Base-by-base conservation (phyloP, 2,797 vertebrate genomes). In the Hoplostethus mediterraneus region DNA sequence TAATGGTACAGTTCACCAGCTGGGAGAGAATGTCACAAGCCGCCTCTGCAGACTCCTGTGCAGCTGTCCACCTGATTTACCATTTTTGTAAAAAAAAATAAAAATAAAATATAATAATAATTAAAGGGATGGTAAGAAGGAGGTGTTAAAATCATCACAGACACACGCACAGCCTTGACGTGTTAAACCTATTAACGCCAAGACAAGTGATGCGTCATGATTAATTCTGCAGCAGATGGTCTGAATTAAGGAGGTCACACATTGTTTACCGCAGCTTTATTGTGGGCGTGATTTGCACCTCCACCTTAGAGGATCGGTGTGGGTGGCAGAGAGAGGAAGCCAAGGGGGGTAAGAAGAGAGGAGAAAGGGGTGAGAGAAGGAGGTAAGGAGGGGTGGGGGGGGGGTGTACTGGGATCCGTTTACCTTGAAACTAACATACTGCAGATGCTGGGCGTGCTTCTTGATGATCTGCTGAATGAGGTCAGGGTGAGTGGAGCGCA, bases 401-500 rank as follows among this genome's bases (percentile, higher is more conserved):
- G 63, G 55, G 13, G 44, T 2, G 56, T 2, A 60, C 62, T 52
- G 72, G 71, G 5, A n/a, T n/a, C 28, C 6, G 7, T 54, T 82
- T 91, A 97, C 96, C 94, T 97, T 97, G 91, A 98, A 97, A 87
- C 96, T 98, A 80, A 98, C 94, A 5, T 96, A 96, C 72, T 97
- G 96, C 80, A 98, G 95, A 85, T 97, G 96, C 57, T 96, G 91
- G 21, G 95, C 95, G 0, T 97, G 96, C 68, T 87, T 96, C 92
- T 96, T 96, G 90, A 98, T 96, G 90, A 97, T 97, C 93, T 98
- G 96, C 90, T 97, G 96, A 83, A 98, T 96, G 75, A 98, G 95
- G 90, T 97, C 95, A 8, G 96, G 97, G 79, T 97, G 96, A 1
- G 96, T 97, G 56, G 96, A 96, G 79, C 95, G 95, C 81, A 97